Evolutionary conservation across 2,113 vertebrate genomes (phyloP).

Genomic region (Oryzias javanicus): DNA sequence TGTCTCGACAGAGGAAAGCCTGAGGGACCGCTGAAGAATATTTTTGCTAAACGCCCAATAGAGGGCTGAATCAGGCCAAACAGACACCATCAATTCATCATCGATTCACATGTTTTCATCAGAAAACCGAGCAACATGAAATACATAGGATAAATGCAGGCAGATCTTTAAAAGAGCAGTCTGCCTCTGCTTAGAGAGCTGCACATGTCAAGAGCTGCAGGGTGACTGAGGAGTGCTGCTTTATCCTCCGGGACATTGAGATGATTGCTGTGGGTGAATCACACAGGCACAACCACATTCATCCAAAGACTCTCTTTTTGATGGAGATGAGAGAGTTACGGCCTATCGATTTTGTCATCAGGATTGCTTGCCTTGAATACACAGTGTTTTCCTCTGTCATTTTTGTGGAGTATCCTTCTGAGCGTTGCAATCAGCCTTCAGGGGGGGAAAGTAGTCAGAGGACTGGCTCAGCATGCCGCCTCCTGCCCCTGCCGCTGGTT

Average conservation of each 20-base stretch:
- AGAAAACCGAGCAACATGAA: constrained; percentile 2
- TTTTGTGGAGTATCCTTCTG: constrained; percentile 48
- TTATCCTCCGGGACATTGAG: constrained; percentile 50
- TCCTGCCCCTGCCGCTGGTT: constrained; percentile 28
- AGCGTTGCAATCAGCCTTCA: constrained; percentile 49
- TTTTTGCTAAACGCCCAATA: neutral
- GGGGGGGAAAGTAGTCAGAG: constrained; percentile 35
- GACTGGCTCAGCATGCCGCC: constrained; percentile 20
- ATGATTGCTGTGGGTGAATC: constrained; percentile 53
- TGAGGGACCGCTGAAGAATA: too few species aligned
- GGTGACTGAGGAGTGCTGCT: constrained; percentile 20
- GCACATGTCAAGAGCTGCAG: constrained; percentile 20
- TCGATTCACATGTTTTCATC: neutral
- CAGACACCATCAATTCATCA: neutral
- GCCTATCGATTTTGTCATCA: constrained; percentile 63
- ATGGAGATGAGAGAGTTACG: constrained; percentile 50
- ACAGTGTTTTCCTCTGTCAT: constrained; percentile 41
- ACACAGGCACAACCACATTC: constrained; percentile 36
- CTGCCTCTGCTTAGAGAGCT: constrained; percentile 21
- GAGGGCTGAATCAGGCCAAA: neutral
- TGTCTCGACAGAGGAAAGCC: too few species aligned
- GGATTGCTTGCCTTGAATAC: constrained; percentile 41
- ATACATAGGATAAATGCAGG: neutral
- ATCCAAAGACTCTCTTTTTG: constrained; percentile 46
- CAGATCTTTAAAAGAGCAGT: constrained; percentile 5